Conservation (phyloP, 2,113 vertebrate species). For the Dicrurus megarhynchus region DNA sequence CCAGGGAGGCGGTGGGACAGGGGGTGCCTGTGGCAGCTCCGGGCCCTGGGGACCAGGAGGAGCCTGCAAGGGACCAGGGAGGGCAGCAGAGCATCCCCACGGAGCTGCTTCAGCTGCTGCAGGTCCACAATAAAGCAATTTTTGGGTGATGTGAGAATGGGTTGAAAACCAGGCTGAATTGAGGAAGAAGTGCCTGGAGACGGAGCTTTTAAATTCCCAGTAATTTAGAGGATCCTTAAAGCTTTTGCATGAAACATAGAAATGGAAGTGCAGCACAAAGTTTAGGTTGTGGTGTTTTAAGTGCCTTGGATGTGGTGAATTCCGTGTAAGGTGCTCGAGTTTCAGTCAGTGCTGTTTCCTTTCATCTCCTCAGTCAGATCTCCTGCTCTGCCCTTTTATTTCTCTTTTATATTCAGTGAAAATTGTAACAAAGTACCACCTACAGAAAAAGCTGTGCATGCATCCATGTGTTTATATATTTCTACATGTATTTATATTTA, state of each 20-base stretch:
- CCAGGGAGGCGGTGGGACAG: not conserved
- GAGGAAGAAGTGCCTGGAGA: not conserved
- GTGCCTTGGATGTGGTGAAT: not conserved
- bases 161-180: not conserved
- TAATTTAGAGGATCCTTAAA: not conserved
- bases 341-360: not conserved
- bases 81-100: not conserved
- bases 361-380: not conserved
- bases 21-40: fast-evolving
- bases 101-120: not conserved
- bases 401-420: not conserved
- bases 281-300: not conserved
- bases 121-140: not conserved
- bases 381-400: not conserved
- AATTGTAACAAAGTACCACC: not conserved
- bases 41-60: not conserved
- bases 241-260: not conserved
- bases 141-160: not conserved
- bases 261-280: not conserved
- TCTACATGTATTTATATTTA: not conserved
- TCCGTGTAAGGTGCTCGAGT: not conserved
- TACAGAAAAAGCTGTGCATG: not conserved
- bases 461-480: not conserved
- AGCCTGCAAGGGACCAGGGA: not conserved
- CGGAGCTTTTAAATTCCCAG: not conserved